Base-by-base conservation (phyloP, 1,140 invertebrate genomes). In the Solen grandis region DNA sequence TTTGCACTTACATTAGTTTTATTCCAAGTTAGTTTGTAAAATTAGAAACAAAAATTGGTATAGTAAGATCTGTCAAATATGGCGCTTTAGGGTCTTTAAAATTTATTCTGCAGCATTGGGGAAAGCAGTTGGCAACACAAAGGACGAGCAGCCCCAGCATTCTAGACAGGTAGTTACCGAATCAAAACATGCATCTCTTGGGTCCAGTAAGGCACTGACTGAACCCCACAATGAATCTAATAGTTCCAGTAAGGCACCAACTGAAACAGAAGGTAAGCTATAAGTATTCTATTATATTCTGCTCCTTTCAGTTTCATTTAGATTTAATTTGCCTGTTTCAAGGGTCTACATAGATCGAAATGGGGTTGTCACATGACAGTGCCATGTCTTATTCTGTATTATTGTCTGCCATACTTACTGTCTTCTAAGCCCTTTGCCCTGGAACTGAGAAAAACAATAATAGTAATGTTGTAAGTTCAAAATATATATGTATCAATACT, bases 401-500 rank as follows among this genome's bases (percentile, higher is more conserved):
- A 62, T 62, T 62, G 29, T 62, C 59, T 62, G 59, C 59, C 59
- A 62, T 62, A 62, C 59, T 62, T 62, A 62, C 59, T 62, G 59
- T 62, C 59, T 62, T 62, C 29, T 29, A 29, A 62, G 59, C n/a
- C 59, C 33, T 62, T 62, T 62, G 41, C 41, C 41, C 41, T 46
- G 41, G 19, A 46, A 46, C 41, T 46, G 41, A 46, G 59, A 62
- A 62, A 62, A 62, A 62, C 59, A 62, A 62, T 62, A 62, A 62
- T 62, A 46, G 41, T 46, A 46, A 46, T 46, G 41, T 46, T 62
- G 59, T 62, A 62, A 62, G 59, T 62, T 62, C 59, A 62, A 62
- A 62, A 62, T 62, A 62, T 62, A 62, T 62, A 62, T 62, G 59
- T 62, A 62, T 62, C 59, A 62, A 62, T 62, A 62, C 59, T 62